Evolutionary conservation across 2,797 vertebrate genomes (phyloP), one percentile per base, ranked within the genome.

Genomic region (Halcyon badia): DNA sequence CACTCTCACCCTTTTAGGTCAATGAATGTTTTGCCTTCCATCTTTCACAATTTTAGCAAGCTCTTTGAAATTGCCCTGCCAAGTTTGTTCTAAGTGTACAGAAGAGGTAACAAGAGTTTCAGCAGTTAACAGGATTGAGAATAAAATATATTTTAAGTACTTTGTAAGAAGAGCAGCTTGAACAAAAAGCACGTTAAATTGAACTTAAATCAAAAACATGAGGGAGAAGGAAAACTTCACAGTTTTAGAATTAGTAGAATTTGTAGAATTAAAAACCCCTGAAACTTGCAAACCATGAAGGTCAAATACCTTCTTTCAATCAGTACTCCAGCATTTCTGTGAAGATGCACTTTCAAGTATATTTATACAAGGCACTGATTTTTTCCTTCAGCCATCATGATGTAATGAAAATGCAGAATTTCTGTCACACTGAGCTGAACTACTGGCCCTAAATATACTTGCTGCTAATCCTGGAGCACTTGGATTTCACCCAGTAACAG

Each of bases 341-440:
- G 33, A 71, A 75, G 73, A 87, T 33, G 37, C 25, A 22, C 58
- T 64, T 87, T 90, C 94, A 97, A 93, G 81, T 87, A 88, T 69
- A 94, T 31, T 83, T 79, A 84, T 15, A 33, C 33, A 97, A 97
- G 94, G 96, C 96, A 97, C 96, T 85, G 83, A 79, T 89, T 72
- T 88, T 88, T 75, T 90, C 51, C 70, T 92, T 94, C 86, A 52
- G 77, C 26, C 48, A 64, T 48, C 8, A 46, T 4, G 15, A 87
- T 35, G 66, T 21, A 70, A 90, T 25, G 56, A 82, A 94, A 72
- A 1, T 7, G 25, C 10, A 65, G 25, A 70, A 85, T 37, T 93
- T 88, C 57, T 61, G 76, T 66, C 64, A 48, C 42, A 20, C 0
- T 44, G 51, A 42, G 66, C 46, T 72, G 46, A 81, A 75, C 58